Conservation (phyloP, 2,113 vertebrate genomes). For the Sylvia atricapilla region DNA sequence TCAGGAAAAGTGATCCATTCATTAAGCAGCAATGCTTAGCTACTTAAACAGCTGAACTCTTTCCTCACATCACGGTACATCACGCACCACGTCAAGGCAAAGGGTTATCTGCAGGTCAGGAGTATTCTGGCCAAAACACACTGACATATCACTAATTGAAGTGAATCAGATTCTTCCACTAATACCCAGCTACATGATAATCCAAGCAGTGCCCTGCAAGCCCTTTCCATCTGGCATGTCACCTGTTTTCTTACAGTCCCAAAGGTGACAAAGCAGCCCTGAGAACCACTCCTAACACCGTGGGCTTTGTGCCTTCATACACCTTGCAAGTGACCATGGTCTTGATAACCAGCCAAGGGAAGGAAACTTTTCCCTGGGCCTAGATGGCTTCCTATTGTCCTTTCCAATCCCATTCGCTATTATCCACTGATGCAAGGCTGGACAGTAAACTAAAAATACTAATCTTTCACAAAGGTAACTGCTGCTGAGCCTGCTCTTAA, state of each 20-base stretch:
- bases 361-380: neutral
- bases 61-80: accelerated
- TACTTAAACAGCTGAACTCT: neutral
- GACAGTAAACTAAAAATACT: neutral
- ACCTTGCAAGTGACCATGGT: neutral
- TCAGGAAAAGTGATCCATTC: neutral
- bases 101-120: neutral
- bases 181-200: neutral
- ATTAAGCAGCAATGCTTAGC: neutral
- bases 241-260: neutral
- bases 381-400: neutral
- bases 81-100: neutral
- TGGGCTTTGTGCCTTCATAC: neutral
- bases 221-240: neutral
- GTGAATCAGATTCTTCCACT: neutral
- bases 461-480: neutral
- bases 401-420: neutral
- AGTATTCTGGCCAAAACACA: neutral
- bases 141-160: neutral
- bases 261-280: neutral
- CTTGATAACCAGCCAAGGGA: neutral
- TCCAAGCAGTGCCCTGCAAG: neutral
- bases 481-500: neutral
- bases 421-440: neutral
- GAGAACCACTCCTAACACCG: neutral